Conservation (phyloP, 64 coral and sea anemone species). For the Stichodactyla mertensii region DNA sequence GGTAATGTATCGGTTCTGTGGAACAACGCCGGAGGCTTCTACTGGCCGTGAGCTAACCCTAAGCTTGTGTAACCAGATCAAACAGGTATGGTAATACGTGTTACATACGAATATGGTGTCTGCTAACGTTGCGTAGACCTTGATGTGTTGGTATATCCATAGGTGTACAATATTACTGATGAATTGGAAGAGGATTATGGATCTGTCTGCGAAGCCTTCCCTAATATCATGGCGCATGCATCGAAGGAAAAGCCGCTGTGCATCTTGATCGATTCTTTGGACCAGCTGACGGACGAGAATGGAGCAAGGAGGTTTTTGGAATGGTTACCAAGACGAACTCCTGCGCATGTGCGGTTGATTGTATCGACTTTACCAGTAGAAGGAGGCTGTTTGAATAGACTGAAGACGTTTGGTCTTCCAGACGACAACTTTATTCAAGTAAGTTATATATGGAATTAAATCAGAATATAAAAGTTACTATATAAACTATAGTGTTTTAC, state of each 20-base stretch:
- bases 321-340: conserved; percentile 45
- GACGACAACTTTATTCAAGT: conserved; percentile 33
- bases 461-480: too few relatives aligned
- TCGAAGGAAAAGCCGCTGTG: conserved; percentile 32
- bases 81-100: neutral
- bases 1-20: conserved; percentile 51
- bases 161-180: conserved; percentile 29
- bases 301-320: conserved; percentile 47
- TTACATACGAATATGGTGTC: neutral
- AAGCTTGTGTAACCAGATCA: conserved; percentile 46
- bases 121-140: neutral
- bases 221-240: conserved; percentile 28
- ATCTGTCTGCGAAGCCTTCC: conserved; percentile 40
- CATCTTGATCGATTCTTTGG: conserved; percentile 50
- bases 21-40: conserved; percentile 37
- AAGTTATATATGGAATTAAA: too few relatives aligned
- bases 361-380: conserved; percentile 45
- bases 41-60: conserved; percentile 37
- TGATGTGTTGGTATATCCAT: neutral
- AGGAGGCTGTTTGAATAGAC: conserved; percentile 34
- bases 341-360: conserved; percentile 40
- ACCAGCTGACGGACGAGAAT: conserved; percentile 51
- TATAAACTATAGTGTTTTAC: too few relatives aligned
- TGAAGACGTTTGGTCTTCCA: conserved; percentile 39
- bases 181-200: conserved; percentile 43